Conservation (phyloP, 2,888 invertebrate species). For the Agapostemon virescens region DNA sequence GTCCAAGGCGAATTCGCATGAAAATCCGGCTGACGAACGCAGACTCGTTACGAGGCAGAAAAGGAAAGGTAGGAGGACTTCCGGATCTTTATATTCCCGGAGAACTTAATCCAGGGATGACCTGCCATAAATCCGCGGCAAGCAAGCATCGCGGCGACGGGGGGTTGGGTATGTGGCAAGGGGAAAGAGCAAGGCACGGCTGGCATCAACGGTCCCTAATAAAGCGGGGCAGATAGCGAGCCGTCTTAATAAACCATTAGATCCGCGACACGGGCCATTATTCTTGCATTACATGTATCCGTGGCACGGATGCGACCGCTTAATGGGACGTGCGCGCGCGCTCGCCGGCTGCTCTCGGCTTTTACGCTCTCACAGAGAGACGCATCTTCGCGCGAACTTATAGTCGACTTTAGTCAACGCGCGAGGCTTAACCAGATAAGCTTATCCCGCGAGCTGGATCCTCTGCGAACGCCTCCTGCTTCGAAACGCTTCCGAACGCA, state of each 20-base stretch:
- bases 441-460: not conserved
- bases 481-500: not conserved
- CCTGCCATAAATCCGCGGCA: not conserved
- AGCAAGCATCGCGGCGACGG: not conserved
- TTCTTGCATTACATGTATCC: constrained; percentile 37
- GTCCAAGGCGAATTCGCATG: constrained; percentile 3
- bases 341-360: not conserved
- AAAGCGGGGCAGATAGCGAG: constrained; percentile 1
- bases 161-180: not conserved
- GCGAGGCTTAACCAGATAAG: constrained; percentile 21
- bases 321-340: constrained; percentile 30
- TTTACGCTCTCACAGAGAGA: constrained; percentile 41
- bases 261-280: constrained; percentile 24
- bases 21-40: constrained; percentile 8
- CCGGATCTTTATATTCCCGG: not conserved
- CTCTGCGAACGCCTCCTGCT: not conserved
- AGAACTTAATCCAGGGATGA: constrained; percentile 4
- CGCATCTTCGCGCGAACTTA: constrained; percentile 54
- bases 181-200: not conserved
- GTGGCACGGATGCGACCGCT: constrained; percentile 30
- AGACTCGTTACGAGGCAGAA: not conserved
- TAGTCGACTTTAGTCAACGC: constrained; percentile 53
- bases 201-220: constrained; percentile 5
- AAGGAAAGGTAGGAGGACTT: not conserved
- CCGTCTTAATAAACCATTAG: constrained; percentile 32